These are phyloP conservation scores for Cydia fagiglandana DNA, from an alignment of 1,140 invertebrate species.

Conservation along the genomic window DNA sequence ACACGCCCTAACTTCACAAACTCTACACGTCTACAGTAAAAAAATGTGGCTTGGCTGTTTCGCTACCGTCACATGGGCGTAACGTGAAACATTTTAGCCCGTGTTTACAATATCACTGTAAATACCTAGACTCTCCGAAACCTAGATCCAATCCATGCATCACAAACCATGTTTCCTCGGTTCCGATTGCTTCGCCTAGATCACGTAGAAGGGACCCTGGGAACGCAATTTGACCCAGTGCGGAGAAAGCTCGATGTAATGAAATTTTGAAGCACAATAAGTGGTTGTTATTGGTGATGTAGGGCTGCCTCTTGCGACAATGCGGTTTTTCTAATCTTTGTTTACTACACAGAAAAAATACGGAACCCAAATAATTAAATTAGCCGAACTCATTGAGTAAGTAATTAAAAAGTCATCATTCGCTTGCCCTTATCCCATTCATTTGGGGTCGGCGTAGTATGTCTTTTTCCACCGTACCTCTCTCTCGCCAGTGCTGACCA, in stretches of 20 bases:
- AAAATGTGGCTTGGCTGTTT: too few relatives aligned
- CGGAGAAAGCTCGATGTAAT: neutral
- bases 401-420: too few relatives aligned
- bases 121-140: neutral
- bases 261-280: conserved; percentile 16
- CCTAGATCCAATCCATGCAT: neutral
- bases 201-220: neutral
- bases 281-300: conserved; percentile 2
- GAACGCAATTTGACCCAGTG: conserved; percentile 7
- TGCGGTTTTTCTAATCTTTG: neutral
- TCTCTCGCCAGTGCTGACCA: too few relatives aligned
- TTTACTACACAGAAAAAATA: neutral
- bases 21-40: too few relatives aligned
- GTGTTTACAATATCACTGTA: neutral
- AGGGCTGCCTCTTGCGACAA: neutral
- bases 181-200: conserved; percentile 2
- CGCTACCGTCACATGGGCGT: too few relatives aligned
- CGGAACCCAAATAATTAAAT: too few relatives aligned
- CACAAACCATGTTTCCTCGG: neutral
- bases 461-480: too few relatives aligned
- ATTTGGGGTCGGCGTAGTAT: too few relatives aligned
- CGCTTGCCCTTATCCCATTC: too few relatives aligned
- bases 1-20: too few relatives aligned
- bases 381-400: too few relatives aligned
- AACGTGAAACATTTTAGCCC: too few relatives aligned